Conservation (phyloP, 2,888 invertebrate genomes). For the Steinernema carpocapsae region DNA sequence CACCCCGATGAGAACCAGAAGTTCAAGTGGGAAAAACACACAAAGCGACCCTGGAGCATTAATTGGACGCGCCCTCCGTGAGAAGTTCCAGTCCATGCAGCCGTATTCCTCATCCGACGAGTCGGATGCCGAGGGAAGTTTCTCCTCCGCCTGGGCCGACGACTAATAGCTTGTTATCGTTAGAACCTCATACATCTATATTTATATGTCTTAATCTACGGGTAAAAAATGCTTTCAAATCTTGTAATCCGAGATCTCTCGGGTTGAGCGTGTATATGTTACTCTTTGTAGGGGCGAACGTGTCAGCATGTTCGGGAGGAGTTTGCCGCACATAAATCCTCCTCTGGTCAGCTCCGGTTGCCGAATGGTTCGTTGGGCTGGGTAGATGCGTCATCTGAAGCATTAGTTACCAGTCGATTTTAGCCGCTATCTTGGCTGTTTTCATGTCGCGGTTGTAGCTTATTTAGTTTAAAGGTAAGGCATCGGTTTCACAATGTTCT, state of each 20-base stretch:
- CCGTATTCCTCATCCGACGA: slow-evolving; percentile 12
- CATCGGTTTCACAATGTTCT: no score
- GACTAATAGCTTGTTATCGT: neutral
- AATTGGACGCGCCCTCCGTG: slow-evolving; percentile 23
- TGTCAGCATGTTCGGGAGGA: no score
- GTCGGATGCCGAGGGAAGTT: neutral
- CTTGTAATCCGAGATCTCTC: slow-evolving; percentile 12
- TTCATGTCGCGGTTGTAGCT: no score
- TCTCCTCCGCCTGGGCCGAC: slow-evolving; percentile 22
- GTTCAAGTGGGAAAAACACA: neutral
- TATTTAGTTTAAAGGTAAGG: no score
- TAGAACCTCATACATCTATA: slow-evolving; percentile 6
- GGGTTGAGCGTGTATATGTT: neutral
- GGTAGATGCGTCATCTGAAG: no score
- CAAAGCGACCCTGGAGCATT: slow-evolving; percentile 29
- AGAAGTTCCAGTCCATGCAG: slow-evolving; percentile 16
- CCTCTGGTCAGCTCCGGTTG: no score
- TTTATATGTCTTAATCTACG: slow-evolving; percentile 3
- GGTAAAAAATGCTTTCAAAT: neutral
- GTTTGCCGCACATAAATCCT: no score
- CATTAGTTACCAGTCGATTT: no score
- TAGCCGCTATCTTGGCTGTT: no score
- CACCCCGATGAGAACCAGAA: slow-evolving; percentile 10
- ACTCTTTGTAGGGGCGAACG: no score
- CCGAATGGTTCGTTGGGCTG: no score